Percentiles rank a stretch among this genome's conserved stretches.
phyloP scores from a whole-genome alignment of 2,113 vertebrate species.

The Epinephelus cyanopodus region DNA sequence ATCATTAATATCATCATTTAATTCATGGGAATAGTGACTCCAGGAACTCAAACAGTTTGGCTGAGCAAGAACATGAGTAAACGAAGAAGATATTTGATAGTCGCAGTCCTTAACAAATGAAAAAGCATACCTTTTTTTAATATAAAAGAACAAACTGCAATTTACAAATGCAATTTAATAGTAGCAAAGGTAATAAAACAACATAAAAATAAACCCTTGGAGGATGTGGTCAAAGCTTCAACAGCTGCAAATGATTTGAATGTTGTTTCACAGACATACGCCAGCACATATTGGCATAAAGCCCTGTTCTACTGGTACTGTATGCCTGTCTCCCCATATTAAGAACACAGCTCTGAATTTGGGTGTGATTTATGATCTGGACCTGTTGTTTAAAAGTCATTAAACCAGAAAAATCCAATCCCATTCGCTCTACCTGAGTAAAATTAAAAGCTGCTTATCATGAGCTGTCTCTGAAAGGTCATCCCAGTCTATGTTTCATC shows the following conservation, averaged over 20 bases:
- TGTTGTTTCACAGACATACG: background rate
- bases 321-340: background rate
- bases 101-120: background rate
- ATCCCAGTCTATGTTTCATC: background rate
- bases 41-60: conserved; percentile 13
- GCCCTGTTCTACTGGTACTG: background rate
- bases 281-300: background rate
- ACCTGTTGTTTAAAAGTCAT: background rate
- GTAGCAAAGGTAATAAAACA: background rate
- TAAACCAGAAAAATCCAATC: background rate
- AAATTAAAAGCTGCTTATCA: background rate
- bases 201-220: conserved; percentile 2
- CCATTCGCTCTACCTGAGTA: background rate
- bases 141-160: background rate
- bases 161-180: background rate
- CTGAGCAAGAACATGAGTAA: background rate
- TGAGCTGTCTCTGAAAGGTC: background rate
- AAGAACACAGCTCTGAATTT: background rate
- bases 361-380: background rate
- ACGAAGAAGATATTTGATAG: background rate
- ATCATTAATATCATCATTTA: conserved; percentile 41
- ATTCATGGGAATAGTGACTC: conserved; percentile 20
- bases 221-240: conserved; percentile 23
- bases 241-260: background rate
- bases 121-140: background rate